These are phyloP conservation scores for Salpingus planirostris DNA, from an alignment of 2,888 invertebrate genomes.

Conservation along the genomic window DNA sequence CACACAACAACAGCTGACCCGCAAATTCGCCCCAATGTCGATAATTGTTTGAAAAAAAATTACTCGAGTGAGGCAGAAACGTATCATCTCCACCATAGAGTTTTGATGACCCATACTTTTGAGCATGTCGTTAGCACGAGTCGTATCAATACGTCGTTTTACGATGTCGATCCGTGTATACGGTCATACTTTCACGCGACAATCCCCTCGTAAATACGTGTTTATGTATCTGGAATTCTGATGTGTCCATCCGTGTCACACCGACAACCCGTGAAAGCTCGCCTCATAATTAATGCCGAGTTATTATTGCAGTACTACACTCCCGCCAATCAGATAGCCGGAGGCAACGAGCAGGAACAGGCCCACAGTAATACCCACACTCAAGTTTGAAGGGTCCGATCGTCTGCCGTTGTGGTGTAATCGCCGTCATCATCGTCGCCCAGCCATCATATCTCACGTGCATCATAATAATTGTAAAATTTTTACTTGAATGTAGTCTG, in stretches of 20 bases:
- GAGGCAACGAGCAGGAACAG: slow-evolving; percentile 61
- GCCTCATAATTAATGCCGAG: slow-evolving; percentile 3
- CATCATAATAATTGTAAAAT: slow-evolving; percentile 23
- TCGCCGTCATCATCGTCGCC: slow-evolving; percentile 5
- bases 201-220: too few relatives aligned
- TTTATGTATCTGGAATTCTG: too few relatives aligned
- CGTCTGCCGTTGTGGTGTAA: slow-evolving; percentile 8
- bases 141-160: too few relatives aligned
- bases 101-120: too few relatives aligned
- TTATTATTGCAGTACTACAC: slow-evolving; percentile 68
- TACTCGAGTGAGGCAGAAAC: too few relatives aligned
- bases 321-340: slow-evolving; percentile 66
- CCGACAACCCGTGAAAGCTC: background rate
- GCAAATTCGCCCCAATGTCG: too few relatives aligned
- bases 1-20: too few relatives aligned
- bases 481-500: slow-evolving; percentile 33
- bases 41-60: too few relatives aligned
- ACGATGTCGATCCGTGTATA: too few relatives aligned
- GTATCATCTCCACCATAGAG: too few relatives aligned
- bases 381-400: slow-evolving; percentile 57
- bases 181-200: too few relatives aligned
- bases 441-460: slow-evolving; percentile 3
- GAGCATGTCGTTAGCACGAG: too few relatives aligned
- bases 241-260: slow-evolving; percentile 5
- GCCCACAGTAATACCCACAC: slow-evolving; percentile 79